Conservation (phyloP, 2,113 vertebrate genomes). For the Passer montanus region DNA sequence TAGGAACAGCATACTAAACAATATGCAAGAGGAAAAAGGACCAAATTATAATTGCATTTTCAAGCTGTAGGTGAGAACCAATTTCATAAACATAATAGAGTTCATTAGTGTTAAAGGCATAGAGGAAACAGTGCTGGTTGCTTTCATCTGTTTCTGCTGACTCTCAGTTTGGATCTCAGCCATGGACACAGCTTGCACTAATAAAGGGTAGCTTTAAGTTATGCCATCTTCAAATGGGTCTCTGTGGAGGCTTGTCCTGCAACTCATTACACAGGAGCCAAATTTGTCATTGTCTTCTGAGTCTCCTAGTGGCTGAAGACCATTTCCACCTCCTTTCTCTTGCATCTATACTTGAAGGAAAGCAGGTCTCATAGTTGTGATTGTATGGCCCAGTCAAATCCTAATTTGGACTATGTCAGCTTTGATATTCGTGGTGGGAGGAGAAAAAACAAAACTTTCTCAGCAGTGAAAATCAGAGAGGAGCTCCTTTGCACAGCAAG, state of each 20-base stretch:
- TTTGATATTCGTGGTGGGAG: background rate
- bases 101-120: background rate
- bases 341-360: background rate
- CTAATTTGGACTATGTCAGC: background rate
- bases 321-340: background rate
- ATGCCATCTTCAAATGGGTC: background rate
- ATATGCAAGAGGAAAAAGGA: background rate
- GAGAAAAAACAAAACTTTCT: background rate
- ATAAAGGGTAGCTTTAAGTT: background rate
- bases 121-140: background rate
- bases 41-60: background rate
- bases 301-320: background rate
- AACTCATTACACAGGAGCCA: background rate
- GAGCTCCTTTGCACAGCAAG: background rate
- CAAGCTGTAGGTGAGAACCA: conserved; percentile 16
- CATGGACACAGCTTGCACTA: conserved; percentile 12
- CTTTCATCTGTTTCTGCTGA: conserved; percentile 51
- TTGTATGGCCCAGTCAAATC: background rate
- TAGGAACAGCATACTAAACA: background rate
- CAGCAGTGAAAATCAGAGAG: rapidly evolving
- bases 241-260: background rate
- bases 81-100: conserved; percentile 14
- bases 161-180: conserved; percentile 34
- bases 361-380: background rate
- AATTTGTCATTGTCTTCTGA: background rate